Conservation (phyloP, 2,113 vertebrate species). For the Ophthalmolycus amberensis region DNA sequence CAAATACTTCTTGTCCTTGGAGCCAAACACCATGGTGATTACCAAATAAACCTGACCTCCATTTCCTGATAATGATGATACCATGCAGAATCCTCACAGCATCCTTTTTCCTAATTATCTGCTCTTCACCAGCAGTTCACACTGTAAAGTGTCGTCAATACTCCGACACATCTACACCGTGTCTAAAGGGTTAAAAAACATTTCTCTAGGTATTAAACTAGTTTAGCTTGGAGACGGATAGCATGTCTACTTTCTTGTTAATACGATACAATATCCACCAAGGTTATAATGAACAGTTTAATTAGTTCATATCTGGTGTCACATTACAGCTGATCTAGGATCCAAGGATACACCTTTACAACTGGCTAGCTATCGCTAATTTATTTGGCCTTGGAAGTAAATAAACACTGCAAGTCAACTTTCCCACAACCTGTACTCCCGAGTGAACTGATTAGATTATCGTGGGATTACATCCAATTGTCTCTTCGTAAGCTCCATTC, state of each 20-base stretch:
- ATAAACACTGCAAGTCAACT: constrained; percentile 44
- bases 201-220: constrained; percentile 9
- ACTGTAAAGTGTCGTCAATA: not conserved
- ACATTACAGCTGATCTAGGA: constrained; percentile 20
- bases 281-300: constrained; percentile 29
- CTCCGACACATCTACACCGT: not conserved
- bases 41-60: constrained; percentile 43
- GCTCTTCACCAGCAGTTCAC: constrained; percentile 16
- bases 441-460: constrained; percentile 72
- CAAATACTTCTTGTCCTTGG: constrained; percentile 28
- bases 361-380: constrained; percentile 55
- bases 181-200: constrained; percentile 11
- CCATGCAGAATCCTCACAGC: constrained; percentile 16
- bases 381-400: constrained; percentile 65
- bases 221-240: not conserved
- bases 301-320: constrained; percentile 46
- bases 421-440: constrained; percentile 59
- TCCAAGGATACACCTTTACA: constrained; percentile 23
- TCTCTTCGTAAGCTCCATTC: constrained; percentile 46
- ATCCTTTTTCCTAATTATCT: constrained; percentile 6
- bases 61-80: constrained; percentile 37
- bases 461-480: constrained; percentile 56
- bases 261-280: not conserved
- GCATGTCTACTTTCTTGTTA: not conserved
- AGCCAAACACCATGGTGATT: constrained; percentile 17